phyloP scores from a whole-genome alignment of 1,140 invertebrate genomes.

The Aphidius ervi region DNA sequence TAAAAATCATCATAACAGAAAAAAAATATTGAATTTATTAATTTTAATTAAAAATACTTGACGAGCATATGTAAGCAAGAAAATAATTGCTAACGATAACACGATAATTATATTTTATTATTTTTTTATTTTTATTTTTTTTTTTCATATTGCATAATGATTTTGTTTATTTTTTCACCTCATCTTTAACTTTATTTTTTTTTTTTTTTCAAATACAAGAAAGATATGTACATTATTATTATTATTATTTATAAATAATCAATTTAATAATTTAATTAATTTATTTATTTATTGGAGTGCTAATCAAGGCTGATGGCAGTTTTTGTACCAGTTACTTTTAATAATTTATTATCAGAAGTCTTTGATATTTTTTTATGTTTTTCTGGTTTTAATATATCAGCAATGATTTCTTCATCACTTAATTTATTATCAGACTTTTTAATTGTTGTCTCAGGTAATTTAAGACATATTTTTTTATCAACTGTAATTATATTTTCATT shows the following conservation, averaged over 20 bases:
- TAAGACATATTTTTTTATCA: constrained; percentile 36
- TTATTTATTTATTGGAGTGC: constrained; percentile 33
- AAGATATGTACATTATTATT: too few species aligned
- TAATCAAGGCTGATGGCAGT: constrained; percentile 53
- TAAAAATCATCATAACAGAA: too few species aligned
- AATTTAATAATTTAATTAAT: constrained; percentile 23
- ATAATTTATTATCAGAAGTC: constrained; percentile 42
- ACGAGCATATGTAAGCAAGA: too few species aligned
- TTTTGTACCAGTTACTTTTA: constrained; percentile 46
- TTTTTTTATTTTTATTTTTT: too few species aligned
- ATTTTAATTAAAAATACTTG: too few species aligned
- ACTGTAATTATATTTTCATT: constrained; percentile 16
- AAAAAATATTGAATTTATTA: too few species aligned
- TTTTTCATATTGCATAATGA: too few species aligned
- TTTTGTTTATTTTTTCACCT: too few species aligned
- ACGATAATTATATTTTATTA: too few species aligned
- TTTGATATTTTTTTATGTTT: constrained; percentile 41
- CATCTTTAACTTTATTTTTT: too few species aligned
- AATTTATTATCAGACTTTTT: constrained; percentile 27
- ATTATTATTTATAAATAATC: constrained; percentile 40
- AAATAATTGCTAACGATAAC: too few species aligned
- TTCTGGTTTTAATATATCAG: constrained; percentile 44
- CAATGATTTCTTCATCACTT: constrained; percentile 46
- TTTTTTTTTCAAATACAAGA: too few species aligned
- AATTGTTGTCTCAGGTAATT: constrained; percentile 22